Evolutionary conservation across 2,888 invertebrate species (phyloP).

Genomic region (Ceratothoa steindachneri): DNA sequence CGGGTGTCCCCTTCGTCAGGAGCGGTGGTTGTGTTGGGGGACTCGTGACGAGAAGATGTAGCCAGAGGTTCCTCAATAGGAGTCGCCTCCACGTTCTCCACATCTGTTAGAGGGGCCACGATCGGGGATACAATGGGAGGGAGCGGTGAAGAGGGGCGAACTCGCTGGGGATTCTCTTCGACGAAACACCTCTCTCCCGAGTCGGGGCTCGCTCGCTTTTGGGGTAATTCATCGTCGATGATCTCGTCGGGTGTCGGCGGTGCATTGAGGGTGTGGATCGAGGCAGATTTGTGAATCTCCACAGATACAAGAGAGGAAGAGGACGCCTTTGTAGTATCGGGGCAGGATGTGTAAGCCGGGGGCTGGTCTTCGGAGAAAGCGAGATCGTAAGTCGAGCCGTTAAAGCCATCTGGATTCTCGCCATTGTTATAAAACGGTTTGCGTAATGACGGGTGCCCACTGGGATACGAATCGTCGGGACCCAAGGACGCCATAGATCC

Average conservation of each 20-base stretch:
- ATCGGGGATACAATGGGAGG: constrained; percentile 21
- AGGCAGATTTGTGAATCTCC: constrained; percentile 40
- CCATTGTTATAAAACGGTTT: neutral
- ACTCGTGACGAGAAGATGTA: constrained; percentile 37
- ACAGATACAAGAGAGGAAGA: constrained; percentile 36
- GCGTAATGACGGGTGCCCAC: constrained; percentile 30
- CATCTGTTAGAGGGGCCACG: constrained; percentile 22
- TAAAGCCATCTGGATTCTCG: neutral
- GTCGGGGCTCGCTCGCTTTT: neutral
- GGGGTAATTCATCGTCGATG: constrained; percentile 13
- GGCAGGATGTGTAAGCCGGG: constrained; percentile 20
- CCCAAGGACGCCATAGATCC: neutral
- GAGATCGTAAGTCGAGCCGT: neutral
- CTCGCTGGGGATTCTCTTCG: constrained; percentile 7
- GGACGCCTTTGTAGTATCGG: constrained; percentile 15
- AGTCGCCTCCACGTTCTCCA: neutral
- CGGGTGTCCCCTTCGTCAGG: neutral
- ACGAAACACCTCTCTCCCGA: neutral
- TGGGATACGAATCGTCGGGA: constrained; percentile 20
- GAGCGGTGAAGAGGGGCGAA: constrained; percentile 20
- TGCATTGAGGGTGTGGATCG: constrained; percentile 24
- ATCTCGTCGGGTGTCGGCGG: constrained; percentile 1
- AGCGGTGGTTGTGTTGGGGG: constrained; percentile 5
- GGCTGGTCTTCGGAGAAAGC: constrained; percentile 3
- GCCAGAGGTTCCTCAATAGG: constrained; percentile 23